Conservation (phyloP, 2,888 invertebrate species). For the Chaetogeoica ovagalla region DNA sequence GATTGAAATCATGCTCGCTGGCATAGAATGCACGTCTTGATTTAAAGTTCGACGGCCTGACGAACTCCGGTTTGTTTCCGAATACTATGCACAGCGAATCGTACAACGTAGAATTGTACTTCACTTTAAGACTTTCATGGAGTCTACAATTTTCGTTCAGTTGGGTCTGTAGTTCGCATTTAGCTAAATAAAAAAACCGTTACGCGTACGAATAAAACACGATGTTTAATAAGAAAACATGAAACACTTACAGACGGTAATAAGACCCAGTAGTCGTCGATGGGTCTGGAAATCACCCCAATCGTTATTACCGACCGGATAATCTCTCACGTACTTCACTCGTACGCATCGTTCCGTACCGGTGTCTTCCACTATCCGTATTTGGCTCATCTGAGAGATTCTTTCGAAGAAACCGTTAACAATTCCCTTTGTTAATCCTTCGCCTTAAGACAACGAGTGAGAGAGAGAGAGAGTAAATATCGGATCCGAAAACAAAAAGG, state of each 20-base stretch:
- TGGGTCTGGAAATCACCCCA: constrained; percentile 98
- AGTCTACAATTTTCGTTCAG: constrained; percentile 84
- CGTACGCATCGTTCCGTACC: constrained; percentile 78
- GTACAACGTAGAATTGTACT: constrained; percentile 80
- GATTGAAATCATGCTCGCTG: constrained; percentile 73
- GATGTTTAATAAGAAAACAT: not conserved
- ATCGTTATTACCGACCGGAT: constrained; percentile 93
- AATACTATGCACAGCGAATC: constrained; percentile 86
- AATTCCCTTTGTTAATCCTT: constrained; percentile 62
- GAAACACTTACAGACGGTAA: constrained; percentile 70
- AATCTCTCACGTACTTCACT: constrained; percentile 84
- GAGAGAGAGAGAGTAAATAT: not conserved
- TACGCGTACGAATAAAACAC: not conserved
- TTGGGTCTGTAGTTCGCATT: constrained; percentile 81
- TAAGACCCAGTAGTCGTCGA: constrained; percentile 81
- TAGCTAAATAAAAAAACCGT: constrained; percentile 61
- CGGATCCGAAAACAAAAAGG: not conserved
- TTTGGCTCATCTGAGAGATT: constrained; percentile 71
- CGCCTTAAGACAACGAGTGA: constrained; percentile 57
- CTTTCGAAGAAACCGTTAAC: constrained; percentile 78
- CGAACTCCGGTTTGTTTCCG: constrained; percentile 64
- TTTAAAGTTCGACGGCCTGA: constrained; percentile 83
- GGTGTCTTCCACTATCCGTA: constrained; percentile 80
- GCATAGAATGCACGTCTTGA: constrained; percentile 80
- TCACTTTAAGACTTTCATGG: constrained; percentile 85